Percentiles rank a stretch among this genome's conserved stretches.
Conservation (phyloP, 2,113 vertebrate species). For the Gnathonemus longibarbis region DNA sequence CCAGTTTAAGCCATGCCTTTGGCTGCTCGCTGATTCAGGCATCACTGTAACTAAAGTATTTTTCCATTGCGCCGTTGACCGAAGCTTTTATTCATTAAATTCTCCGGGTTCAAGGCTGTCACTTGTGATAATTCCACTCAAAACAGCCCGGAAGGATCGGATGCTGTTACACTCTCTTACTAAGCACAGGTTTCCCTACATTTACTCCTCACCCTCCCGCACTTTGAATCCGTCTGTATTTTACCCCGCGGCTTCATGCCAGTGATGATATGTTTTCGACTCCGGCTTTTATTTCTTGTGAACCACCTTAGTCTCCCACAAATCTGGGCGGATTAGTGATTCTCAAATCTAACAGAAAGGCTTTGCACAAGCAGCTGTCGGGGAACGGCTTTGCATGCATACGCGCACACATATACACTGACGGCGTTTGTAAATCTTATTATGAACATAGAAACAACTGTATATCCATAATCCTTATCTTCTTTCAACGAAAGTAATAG, state of each 20-base stretch:
- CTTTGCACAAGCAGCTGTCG: slow-evolving; percentile 14
- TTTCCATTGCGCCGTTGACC: neutral
- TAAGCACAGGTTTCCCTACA: slow-evolving; percentile 19
- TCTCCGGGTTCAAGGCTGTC: slow-evolving; percentile 33
- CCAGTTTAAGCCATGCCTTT: slow-evolving; percentile 46
- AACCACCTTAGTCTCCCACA: slow-evolving; percentile 27
- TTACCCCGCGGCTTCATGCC: slow-evolving; percentile 26
- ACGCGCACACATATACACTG: slow-evolving; percentile 41
- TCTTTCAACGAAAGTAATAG: slow-evolving; percentile 41
- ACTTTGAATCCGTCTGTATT: slow-evolving; percentile 12
- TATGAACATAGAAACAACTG: slow-evolving; percentile 37
- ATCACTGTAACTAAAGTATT: slow-evolving; percentile 25
- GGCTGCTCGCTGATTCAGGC: slow-evolving; percentile 35
- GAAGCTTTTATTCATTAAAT: slow-evolving; percentile 24
- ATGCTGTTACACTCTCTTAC: slow-evolving; percentile 6
- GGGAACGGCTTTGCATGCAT: slow-evolving; percentile 23
- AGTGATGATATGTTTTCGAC: slow-evolving; percentile 42
- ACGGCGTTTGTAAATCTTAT: slow-evolving; percentile 37
- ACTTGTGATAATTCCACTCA: slow-evolving; percentile 26
- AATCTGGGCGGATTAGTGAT: slow-evolving; percentile 36
- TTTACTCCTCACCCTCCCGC: neutral
- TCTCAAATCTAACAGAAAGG: slow-evolving; percentile 36
- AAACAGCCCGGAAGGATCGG: slow-evolving; percentile 27
- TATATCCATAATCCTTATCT: slow-evolving; percentile 35
- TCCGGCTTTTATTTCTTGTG: slow-evolving; percentile 23